Conservation (phyloP, 2,113 vertebrate species). For the Sminthopsis crassicaudata region DNA sequence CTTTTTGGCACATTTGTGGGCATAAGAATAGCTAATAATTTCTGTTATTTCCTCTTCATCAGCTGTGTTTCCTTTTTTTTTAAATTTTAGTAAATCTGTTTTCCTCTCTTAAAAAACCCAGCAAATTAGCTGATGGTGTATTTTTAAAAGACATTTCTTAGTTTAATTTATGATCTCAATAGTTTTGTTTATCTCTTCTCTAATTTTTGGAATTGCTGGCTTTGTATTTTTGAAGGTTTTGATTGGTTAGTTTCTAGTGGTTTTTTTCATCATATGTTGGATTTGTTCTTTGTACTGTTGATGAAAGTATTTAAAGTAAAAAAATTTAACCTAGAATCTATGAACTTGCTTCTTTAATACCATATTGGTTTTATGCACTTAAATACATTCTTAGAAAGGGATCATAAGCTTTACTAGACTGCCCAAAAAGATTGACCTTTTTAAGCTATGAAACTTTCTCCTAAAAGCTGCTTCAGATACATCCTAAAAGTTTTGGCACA, state of each 20-base stretch:
- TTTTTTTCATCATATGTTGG: background rate
- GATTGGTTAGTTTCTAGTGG: background rate
- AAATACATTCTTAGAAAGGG: background rate
- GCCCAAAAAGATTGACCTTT: background rate
- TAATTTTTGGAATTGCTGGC: background rate
- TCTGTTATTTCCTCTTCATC: background rate
- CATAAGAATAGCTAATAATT: background rate
- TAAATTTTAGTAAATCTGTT: background rate
- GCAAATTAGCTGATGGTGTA: background rate
- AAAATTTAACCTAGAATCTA: background rate
- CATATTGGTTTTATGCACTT: background rate
- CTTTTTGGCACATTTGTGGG: background rate
- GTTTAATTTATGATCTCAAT: background rate
- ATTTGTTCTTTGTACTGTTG: background rate
- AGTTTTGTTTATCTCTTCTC: background rate
- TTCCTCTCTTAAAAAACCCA: background rate
- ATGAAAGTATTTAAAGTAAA: background rate
- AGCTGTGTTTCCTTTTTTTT: background rate
- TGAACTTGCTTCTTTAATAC: background rate
- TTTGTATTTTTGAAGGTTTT: background rate
- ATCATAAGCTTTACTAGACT: background rate
- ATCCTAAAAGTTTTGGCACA: background rate
- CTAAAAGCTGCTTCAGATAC: background rate
- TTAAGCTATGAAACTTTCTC: background rate
- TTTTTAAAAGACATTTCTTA: background rate